Evolutionary conservation across 2,888 invertebrate species (phyloP).

Genomic region (Eupelmus urozonus): DNA sequence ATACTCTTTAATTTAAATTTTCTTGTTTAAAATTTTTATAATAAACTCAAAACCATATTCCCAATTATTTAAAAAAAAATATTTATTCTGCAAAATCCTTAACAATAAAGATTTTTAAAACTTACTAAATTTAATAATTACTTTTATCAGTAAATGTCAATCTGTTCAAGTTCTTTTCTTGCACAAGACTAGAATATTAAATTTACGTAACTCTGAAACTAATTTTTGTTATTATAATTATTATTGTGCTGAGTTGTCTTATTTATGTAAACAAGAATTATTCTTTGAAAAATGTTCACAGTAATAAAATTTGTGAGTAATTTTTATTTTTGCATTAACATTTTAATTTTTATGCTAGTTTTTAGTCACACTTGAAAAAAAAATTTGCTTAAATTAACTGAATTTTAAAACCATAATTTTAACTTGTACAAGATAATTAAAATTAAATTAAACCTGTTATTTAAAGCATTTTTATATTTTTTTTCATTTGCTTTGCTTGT

Average conservation of each 20-base stretch:
- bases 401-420: neutral
- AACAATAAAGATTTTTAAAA: neutral
- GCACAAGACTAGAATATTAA: slow-evolving; percentile 21
- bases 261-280: slow-evolving; percentile 39
- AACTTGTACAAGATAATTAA: neutral
- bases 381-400: neutral
- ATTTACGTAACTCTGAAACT: slow-evolving; percentile 36
- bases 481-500: slow-evolving; percentile 31
- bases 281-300: slow-evolving; percentile 17
- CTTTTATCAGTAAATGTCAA: slow-evolving; percentile 6
- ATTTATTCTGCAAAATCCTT: too few species aligned
- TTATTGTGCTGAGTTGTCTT: slow-evolving; percentile 41
- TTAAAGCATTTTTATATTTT: slow-evolving; percentile 5
- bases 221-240: slow-evolving; percentile 20
- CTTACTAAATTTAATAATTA: slow-evolving; percentile 16
- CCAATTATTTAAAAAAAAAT: too few species aligned
- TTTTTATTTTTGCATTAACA: slow-evolving; percentile 16
- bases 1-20: too few species aligned
- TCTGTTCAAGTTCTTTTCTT: slow-evolving; percentile 19
- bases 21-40: too few species aligned
- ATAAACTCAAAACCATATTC: too few species aligned
- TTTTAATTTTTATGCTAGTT: slow-evolving; percentile 10
- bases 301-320: slow-evolving; percentile 20
- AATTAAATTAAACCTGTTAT: too few species aligned
- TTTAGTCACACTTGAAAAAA: slow-evolving; percentile 1